Conservation (phyloP, 2,113 vertebrate genomes). For the Centropus unirufus region DNA sequence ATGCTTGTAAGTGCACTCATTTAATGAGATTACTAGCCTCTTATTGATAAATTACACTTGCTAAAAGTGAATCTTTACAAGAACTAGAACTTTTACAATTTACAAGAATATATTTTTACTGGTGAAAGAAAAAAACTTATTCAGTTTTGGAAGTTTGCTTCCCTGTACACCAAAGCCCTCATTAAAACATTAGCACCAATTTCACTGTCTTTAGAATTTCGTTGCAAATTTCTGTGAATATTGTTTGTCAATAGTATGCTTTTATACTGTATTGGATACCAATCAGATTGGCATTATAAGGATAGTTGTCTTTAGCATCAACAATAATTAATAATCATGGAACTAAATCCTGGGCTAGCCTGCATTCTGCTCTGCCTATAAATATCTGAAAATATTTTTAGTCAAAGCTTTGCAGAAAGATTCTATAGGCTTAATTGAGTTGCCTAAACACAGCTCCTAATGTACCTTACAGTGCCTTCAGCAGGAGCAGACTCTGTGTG, state of each 20-base stretch:
- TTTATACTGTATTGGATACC: background rate
- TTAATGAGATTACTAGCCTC: background rate
- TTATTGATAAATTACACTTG: background rate
- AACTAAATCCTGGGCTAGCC: background rate
- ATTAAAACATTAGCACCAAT: background rate
- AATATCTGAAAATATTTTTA: background rate
- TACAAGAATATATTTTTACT: background rate
- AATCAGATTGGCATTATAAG: background rate
- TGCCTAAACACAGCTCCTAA: background rate
- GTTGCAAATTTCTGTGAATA: background rate
- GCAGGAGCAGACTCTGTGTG: accelerated
- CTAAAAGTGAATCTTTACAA: background rate
- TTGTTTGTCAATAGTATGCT: background rate
- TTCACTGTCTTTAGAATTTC: background rate
- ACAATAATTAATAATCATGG: background rate
- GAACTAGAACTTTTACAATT: background rate
- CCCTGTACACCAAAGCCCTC: background rate
- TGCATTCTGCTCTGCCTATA: background rate
- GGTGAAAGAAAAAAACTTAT: background rate
- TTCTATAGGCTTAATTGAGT: background rate
- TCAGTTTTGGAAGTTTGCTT: background rate
- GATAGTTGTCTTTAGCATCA: background rate
- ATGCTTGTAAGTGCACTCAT: background rate
- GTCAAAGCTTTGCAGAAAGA: background rate
- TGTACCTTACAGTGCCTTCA: background rate